These are phyloP conservation scores for Seison nebaliae DNA, from an alignment of 1,140 invertebrate genomes.

Conservation along the genomic window DNA sequence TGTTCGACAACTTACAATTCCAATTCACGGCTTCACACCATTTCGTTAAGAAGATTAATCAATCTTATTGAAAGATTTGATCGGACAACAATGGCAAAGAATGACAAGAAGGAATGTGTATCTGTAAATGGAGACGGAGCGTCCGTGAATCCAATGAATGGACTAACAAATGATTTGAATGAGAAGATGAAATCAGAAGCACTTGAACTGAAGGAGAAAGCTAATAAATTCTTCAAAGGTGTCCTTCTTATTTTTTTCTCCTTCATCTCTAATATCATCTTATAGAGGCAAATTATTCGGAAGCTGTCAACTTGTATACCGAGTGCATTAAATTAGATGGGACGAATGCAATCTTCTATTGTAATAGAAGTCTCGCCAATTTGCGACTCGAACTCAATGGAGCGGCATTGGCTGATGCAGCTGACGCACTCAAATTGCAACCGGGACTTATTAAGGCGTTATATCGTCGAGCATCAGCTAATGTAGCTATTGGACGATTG, in stretches of 20 bases:
- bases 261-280: conserved; percentile 2
- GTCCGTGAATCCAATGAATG: too few relatives aligned
- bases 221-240: neutral
- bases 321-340: conserved; percentile 59
- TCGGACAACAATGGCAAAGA: too few relatives aligned
- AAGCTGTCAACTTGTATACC: conserved; percentile 45
- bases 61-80: too few relatives aligned
- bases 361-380: conserved; percentile 77
- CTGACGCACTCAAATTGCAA: conserved; percentile 62
- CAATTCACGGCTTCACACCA: too few relatives aligned
- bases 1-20: too few relatives aligned
- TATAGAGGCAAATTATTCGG: conserved; percentile 4
- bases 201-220: too few relatives aligned
- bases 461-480: conserved; percentile 58
- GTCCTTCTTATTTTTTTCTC: neutral
- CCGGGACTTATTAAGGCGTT: conserved; percentile 64
- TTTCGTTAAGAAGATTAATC: too few relatives aligned
- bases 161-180: too few relatives aligned
- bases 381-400: conserved; percentile 70
- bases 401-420: conserved; percentile 63
- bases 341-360: conserved; percentile 34
- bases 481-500: conserved; percentile 90
- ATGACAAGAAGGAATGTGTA: too few relatives aligned
- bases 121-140: too few relatives aligned
- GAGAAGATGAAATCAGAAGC: too few relatives aligned